Base-by-base conservation (phyloP, 2,888 invertebrate genomes). In the Anorthoa munda region DNA sequence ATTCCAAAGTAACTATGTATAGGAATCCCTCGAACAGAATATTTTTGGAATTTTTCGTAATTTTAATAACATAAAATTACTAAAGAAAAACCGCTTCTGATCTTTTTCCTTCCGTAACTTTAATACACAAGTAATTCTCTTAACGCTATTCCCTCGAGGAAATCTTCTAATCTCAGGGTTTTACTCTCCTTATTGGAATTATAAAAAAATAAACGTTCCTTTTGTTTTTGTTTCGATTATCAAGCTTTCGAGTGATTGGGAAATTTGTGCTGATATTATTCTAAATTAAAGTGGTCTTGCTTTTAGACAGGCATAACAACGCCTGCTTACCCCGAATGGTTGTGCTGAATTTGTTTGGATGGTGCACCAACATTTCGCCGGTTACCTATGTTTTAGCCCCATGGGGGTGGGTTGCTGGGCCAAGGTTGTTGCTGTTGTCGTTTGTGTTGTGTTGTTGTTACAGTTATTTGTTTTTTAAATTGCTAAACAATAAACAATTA, bases 41-140 rank as follows among this genome's bases (percentile, higher is more conserved):
- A 21, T 46, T 3, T 26, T 51, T 63, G 46, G 51, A 39, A 59
- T 69, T 31, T 53, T 61, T 9, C 15, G 4, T 56, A 58, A 31
- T 39, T 76, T 75, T 63, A 71, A 64, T 71, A 21, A 50, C 21
- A 26, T 65, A 45, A 63, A 78, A 63, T 7, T 60, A 75, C 31
- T 18, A n/a, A 66, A 63, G 53, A n/a, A 55, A 71, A 55, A n/a
- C 48, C 26, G 23, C 66, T 59, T 80, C 75, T 74, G 64, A 82
- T 74, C 53, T 75, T 83, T 75, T 76, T 73, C 39, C 66, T 65
- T 66, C 60, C 68, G 56, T 56, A 72, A 72, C 73, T 77, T 73
- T 70, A 73, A 65, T 67, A 72, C 53, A 70, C 66, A 75, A 82
- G 58, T 82, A 83, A 82, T 83, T 81, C 81, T 81, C 72, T 84